Base-by-base conservation (phyloP, 2,888 invertebrate species). In the Diloba caeruleocephala region DNA sequence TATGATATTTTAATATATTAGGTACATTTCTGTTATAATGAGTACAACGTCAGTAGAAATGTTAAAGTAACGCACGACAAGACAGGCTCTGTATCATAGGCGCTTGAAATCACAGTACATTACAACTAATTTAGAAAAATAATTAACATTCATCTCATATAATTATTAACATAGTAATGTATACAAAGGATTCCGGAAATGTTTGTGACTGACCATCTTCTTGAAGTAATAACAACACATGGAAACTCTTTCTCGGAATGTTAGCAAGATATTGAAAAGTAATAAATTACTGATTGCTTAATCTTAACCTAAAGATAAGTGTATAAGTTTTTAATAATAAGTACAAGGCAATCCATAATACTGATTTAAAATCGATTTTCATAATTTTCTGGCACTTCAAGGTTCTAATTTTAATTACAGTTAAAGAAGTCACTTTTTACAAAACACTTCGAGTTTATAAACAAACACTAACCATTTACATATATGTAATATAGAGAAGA, bases 311-410 rank as follows among this genome's bases (percentile, higher is more conserved):
- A 74, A 57, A 59, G 42, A 71, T 60, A 53, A 56, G 37, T 71
- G 41, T 68, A 71, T 53, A 69, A 45, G 34, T 66, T 60, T 74
- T 60, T 43, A 58, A 50, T 67, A 62, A 64, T 79, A 81, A 78
- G 78, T 79, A 81, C 78, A 71, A 75, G 73, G 74, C 70, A 71
- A 67, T 76, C 67, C 41, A 60, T 81, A 81, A 81, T 81, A 81
- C 81, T 81, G 80, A 77, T 77, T 72, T 52, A 57, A 59, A 75
- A 70, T 70, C 44, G 61, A 62, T 65, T 71, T 62, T 60, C 39
- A 57, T 55, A 57, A 63, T 68, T 79, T 78, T 71, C 74, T 80
- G 80, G 81, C 76, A 79, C 77, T 66, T 74, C 28, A 49, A 69
- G 64, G 57, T 72, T 70, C 45, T 63, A 60, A 63, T 58, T 62